A percentile compares a stretch with the other conserved stretches of the same genome.
Evolutionary conservation across 1,140 invertebrate genomes (phyloP).

Genomic region (Palaemon carinicauda): DNA sequence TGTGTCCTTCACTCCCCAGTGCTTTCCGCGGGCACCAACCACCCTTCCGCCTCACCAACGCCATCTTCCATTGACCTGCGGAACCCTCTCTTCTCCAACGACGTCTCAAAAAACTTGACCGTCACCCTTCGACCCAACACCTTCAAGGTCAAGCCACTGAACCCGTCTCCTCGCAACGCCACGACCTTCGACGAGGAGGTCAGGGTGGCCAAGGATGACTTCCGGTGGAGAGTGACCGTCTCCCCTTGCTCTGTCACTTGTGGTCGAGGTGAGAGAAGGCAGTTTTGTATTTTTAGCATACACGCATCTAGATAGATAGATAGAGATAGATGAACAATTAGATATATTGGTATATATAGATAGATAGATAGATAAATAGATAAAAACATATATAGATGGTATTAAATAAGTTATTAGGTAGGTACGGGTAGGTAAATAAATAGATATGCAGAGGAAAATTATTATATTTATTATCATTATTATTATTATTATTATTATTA

Average conservation of each 20-base stretch:
- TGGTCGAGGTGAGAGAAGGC: conserved; percentile 21
- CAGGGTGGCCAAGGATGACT: background rate
- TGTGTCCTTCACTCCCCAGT: too few relatives aligned
- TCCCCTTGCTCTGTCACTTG: conserved; percentile 33
- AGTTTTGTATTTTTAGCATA: too few relatives aligned
- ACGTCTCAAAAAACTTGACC: background rate
- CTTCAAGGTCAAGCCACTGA: conserved; percentile 7
- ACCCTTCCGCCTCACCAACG: background rate
- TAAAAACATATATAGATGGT: too few relatives aligned
- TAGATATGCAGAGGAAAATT: too few relatives aligned
- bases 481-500: too few relatives aligned
- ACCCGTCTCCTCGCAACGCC: background rate
- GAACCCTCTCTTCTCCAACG: conserved; percentile 34
- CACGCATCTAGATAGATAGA: too few relatives aligned
- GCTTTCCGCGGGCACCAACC: background rate
- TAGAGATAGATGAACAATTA: too few relatives aligned
- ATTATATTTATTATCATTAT: too few relatives aligned
- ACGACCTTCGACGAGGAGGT: background rate
- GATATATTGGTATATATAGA: too few relatives aligned
- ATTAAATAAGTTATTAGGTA: too few relatives aligned
- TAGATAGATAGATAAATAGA: too few relatives aligned
- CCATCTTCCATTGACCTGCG: conserved; percentile 23
- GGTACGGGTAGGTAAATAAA: too few relatives aligned
- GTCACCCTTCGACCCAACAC: background rate
- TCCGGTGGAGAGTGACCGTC: background rate